phyloP scores from a whole-genome alignment of 2,888 invertebrate species.

The Drosophila tanythrix region DNA sequence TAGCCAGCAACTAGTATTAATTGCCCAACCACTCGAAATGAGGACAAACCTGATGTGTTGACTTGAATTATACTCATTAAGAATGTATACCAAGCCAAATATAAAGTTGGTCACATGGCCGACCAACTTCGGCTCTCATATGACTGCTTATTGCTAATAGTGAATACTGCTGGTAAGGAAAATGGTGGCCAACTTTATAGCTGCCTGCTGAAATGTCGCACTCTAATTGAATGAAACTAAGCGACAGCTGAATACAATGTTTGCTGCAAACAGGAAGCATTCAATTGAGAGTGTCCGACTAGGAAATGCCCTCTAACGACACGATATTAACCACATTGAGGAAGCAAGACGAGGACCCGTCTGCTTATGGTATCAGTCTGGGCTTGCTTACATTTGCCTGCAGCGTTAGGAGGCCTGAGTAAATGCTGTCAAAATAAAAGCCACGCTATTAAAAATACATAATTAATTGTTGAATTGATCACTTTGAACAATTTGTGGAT shows the following conservation, averaged over 20 bases:
- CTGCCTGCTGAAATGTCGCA: not conserved
- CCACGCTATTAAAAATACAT: not conserved
- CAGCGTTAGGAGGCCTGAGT: not conserved
- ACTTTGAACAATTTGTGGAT: slow-evolving; percentile 23
- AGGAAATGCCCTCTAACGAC: not conserved
- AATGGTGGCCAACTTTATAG: not conserved
- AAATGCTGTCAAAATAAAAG: not conserved
- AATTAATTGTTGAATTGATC: slow-evolving; percentile 11
- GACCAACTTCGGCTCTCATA: not conserved
- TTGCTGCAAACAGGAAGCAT: not conserved
- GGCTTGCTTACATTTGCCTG: not conserved
- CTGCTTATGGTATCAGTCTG: not conserved
- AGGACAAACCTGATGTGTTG: not conserved
- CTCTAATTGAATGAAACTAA: not conserved
- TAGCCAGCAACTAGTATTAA: not conserved
- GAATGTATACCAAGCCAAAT: not conserved
- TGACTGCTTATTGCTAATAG: not conserved
- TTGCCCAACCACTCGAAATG: not conserved
- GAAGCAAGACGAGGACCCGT: not conserved
- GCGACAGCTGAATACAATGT: not conserved
- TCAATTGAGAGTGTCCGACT: not conserved
- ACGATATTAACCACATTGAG: not conserved
- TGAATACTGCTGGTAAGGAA: not conserved
- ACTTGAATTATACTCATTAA: not conserved
- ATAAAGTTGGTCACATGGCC: too few species aligned